phyloP scores from a whole-genome alignment of 2,888 invertebrate genomes.

The Willowsia nigromaculata region DNA sequence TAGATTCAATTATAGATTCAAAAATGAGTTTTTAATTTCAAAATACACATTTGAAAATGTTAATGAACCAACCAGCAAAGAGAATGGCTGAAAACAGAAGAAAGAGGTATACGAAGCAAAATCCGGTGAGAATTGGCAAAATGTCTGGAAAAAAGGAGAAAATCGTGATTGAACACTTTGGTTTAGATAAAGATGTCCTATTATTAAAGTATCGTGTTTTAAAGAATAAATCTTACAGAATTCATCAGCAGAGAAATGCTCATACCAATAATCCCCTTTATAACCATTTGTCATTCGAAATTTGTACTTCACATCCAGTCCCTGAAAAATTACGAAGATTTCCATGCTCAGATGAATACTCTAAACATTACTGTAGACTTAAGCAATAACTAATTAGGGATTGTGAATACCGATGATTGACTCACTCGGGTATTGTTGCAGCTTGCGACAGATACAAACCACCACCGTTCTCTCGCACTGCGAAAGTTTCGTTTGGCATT shows the following conservation, averaged over 20 bases:
- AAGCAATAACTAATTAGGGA: background rate
- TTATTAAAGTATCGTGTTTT: background rate
- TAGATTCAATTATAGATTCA: too few relatives aligned
- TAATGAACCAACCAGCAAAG: conserved; percentile 82
- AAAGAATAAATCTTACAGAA: conserved; percentile 86
- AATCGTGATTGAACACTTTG: conserved; percentile 38
- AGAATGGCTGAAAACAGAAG: conserved; percentile 87
- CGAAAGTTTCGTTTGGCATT: conserved; percentile 87
- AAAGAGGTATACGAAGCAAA: conserved; percentile 87
- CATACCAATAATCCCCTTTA: conserved; percentile 89
- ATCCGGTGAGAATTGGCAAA: conserved; percentile 89
- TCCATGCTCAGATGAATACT: too few relatives aligned
- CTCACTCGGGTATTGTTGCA: conserved; percentile 86
- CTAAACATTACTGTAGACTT: too few relatives aligned
- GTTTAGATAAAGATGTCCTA: background rate
- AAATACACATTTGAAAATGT: conserved; percentile 12
- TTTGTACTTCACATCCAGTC: conserved; percentile 89
- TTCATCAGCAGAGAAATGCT: conserved; percentile 96
- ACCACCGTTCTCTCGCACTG: conserved; percentile 93
- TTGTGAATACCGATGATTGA: background rate
- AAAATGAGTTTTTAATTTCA: too few relatives aligned
- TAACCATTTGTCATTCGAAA: conserved; percentile 94
- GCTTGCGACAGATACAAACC: conserved; percentile 93
- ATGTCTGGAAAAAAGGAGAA: conserved; percentile 85
- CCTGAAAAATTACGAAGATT: conserved; percentile 81